These are phyloP conservation scores for Phthorimaea operculella DNA, from an alignment of 1,140 invertebrate genomes.

Conservation along the genomic window DNA sequence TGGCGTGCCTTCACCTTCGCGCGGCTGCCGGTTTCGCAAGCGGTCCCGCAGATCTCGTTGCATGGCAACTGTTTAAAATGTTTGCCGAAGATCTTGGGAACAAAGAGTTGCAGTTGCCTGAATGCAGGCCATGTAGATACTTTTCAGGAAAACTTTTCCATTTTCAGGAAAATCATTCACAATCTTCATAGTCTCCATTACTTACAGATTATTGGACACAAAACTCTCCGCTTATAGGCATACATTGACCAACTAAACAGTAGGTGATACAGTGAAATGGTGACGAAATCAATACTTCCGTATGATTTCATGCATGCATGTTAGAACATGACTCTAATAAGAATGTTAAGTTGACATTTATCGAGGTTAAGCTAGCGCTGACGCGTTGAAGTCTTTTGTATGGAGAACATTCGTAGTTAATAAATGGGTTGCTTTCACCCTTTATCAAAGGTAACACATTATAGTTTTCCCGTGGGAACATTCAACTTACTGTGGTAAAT, in stretches of 20 bases:
- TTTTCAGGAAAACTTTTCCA: too few relatives aligned
- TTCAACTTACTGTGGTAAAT: too few relatives aligned
- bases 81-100: constrained; percentile 14
- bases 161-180: too few relatives aligned
- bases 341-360: constrained; percentile 3
- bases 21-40: constrained; percentile 47
- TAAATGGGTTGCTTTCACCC: background rate
- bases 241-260: too few relatives aligned
- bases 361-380: background rate
- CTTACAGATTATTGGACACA: too few relatives aligned
- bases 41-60: constrained; percentile 55
- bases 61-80: constrained; percentile 60
- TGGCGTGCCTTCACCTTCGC: constrained; percentile 58
- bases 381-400: constrained; percentile 3
- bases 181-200: too few relatives aligned
- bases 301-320: background rate
- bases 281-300: constrained; percentile 8
- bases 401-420: background rate
- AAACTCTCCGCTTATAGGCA: too few relatives aligned
- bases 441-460: background rate
- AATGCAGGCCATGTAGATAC: background rate
- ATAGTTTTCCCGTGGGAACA: background rate
- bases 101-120: background rate
- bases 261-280: constrained; percentile 8
- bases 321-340: constrained; percentile 7